Conservation (phyloP, 2,113 vertebrate species). For the Fregata magnificens region DNA sequence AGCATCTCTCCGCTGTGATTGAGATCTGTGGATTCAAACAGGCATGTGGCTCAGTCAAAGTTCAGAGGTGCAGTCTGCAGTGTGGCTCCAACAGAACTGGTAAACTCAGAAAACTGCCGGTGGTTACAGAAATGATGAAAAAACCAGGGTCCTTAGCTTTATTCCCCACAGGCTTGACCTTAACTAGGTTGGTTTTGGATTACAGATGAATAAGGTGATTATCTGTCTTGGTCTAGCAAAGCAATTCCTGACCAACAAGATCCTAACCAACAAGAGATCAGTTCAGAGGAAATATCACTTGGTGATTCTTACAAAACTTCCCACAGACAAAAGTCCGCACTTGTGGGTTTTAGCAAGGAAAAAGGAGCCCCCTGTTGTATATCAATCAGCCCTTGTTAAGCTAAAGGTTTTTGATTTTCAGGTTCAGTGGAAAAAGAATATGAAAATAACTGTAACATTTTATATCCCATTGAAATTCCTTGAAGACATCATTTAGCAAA, state of each 20-base stretch:
- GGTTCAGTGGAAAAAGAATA: neutral
- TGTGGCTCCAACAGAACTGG: neutral
- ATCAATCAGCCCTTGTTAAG: neutral
- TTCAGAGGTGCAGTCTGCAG: neutral
- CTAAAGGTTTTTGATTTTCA: neutral
- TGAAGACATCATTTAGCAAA: neutral
- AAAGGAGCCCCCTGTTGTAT: neutral
- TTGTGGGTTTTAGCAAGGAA: neutral
- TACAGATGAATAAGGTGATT: neutral
- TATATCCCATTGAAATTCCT: neutral
- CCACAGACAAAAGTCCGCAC: neutral
- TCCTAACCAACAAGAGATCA: neutral
- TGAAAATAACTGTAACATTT: neutral
- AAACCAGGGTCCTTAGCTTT: neutral
- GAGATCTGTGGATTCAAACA: neutral
- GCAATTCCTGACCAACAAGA: neutral
- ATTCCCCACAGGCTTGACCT: neutral
- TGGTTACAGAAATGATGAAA: neutral
- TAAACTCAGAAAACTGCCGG: neutral
- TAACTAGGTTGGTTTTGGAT: neutral
- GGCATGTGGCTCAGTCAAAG: neutral
- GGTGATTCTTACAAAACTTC: neutral
- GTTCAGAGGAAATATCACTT: neutral
- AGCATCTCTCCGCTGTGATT: neutral
- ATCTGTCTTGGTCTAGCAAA: neutral